These are phyloP conservation scores for Zeuzera pyrina DNA, from an alignment of 2,888 invertebrate genomes.

Conservation along the genomic window DNA sequence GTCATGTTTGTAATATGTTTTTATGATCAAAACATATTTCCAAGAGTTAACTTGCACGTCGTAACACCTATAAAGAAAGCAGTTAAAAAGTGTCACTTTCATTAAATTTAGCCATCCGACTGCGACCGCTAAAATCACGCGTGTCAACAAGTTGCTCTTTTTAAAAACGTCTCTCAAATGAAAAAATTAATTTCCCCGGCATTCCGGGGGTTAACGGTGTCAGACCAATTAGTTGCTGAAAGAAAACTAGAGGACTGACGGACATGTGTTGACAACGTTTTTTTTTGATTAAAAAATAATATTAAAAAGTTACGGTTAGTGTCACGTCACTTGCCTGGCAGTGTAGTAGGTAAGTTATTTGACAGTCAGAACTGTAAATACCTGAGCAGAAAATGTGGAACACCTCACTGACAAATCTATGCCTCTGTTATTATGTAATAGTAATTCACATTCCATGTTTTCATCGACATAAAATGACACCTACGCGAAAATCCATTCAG, in stretches of 20 bases:
- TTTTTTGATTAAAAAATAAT: slow-evolving; percentile 35
- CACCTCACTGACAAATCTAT: too few species aligned
- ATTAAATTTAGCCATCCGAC: slow-evolving; percentile 30
- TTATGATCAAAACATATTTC: not conserved
- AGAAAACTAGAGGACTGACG: slow-evolving; percentile 49
- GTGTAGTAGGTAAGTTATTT: not conserved
- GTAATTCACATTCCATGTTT: too few species aligned
- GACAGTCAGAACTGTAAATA: too few species aligned
- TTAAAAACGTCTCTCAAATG: slow-evolving; percentile 39
- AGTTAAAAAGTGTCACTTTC: slow-evolving; percentile 39
- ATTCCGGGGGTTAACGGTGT: slow-evolving; percentile 47
- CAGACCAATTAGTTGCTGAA: slow-evolving; percentile 68
- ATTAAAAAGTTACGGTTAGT: slow-evolving; percentile 23
- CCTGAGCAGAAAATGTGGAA: too few species aligned
- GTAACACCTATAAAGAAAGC: slow-evolving; percentile 8
- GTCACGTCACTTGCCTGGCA: slow-evolving; percentile 1
- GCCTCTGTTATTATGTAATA: too few species aligned
- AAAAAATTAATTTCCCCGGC: slow-evolving; percentile 36
- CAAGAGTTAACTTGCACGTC: not conserved
- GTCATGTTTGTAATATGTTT: not conserved
- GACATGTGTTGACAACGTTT: slow-evolving; percentile 49
- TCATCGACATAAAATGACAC: slow-evolving; percentile 7
- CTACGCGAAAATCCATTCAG: too few species aligned
- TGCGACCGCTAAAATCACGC: slow-evolving; percentile 22
- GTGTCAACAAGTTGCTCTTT: slow-evolving; percentile 35